These are phyloP conservation scores for Enhydra lutris DNA, from an alignment of 2,113 vertebrate genomes.

Conservation along the genomic window DNA sequence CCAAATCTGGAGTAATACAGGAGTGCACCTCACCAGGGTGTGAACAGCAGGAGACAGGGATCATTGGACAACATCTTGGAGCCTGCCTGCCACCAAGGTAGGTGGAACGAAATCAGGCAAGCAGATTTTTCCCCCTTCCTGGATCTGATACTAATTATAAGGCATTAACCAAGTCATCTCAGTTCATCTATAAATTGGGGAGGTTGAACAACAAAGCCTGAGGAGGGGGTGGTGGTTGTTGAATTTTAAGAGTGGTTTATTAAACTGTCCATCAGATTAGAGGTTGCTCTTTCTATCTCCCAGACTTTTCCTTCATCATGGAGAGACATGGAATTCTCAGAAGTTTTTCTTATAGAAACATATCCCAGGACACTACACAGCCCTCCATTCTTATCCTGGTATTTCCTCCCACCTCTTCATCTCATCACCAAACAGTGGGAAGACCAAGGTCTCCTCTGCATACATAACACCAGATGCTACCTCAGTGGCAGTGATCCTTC, in stretches of 20 bases:
- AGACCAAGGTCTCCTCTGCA: neutral
- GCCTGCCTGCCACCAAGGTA: neutral
- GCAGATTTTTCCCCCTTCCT: neutral
- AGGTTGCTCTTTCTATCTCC: neutral
- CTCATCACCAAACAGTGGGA: neutral
- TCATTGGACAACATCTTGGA: neutral
- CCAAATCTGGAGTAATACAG: neutral
- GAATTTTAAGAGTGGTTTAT: neutral
- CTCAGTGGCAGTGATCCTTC: neutral
- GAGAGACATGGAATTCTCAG: neutral
- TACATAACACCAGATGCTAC: neutral
- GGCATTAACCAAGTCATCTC: neutral
- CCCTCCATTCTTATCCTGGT: neutral
- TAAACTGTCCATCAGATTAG: neutral
- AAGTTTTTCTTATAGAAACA: neutral
- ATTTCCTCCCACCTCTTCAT: neutral
- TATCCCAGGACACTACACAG: neutral
- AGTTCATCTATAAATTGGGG: neutral
- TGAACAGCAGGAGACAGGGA: neutral
- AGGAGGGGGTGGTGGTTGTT: neutral
- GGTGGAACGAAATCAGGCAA: neutral
- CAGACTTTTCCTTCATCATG: neutral
- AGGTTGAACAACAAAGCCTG: neutral
- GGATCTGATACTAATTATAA: neutral
- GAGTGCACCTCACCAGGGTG: accelerated